Base-by-base conservation (phyloP, 2,797 vertebrate genomes). In the Crypturellus tataupa region DNA sequence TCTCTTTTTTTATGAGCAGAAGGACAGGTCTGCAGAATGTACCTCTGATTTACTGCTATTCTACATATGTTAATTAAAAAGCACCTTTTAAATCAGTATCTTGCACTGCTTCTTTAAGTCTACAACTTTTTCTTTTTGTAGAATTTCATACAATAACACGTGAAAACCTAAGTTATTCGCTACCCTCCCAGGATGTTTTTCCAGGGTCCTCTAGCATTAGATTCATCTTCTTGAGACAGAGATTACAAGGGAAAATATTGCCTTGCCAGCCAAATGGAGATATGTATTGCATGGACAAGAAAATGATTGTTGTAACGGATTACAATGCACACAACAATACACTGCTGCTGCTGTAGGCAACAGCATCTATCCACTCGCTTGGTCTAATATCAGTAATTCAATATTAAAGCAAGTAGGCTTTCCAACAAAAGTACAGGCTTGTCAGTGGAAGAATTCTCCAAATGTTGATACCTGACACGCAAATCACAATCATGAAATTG, bases 331-430 rank as follows among this genome's bases (percentile, higher is more conserved):
- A 89, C 33, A 94, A 44, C 72, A 79, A 90, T 20, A 78, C 4
- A 4, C 78, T 60, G 29, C 42, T 20, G 68, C 69, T 5, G 82
- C 90, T 93, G 65, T 17, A 91, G 75, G 93, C 79, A 71, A 89
- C 63, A 53, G 37, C 12, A 73, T 91, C 80, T 73, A 91, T 77
- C 75, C 79, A 33, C 80, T 87, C 14, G 5, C 62, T 76, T 90
- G 82, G 84, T 55, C 84, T 83, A 31, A 59, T 64, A 90, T 81
- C 86, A 95, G 59, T 67, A 94, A 92, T 83, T 94, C 78, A 58
- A 15, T 25, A 58, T 62, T 39, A 90, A 90, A 84, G 63, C 51
- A 92, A 83, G 81, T 85, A 95, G 78, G 79, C 47, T 62, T 90
- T 83, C 37, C 92, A 83, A 79, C 55, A 46, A 67, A 47, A 92